A percentile compares a stretch with the other conserved stretches of the same genome.
Conservation (phyloP, 2,797 vertebrate genomes). For the Lutjanus campechanus region DNA sequence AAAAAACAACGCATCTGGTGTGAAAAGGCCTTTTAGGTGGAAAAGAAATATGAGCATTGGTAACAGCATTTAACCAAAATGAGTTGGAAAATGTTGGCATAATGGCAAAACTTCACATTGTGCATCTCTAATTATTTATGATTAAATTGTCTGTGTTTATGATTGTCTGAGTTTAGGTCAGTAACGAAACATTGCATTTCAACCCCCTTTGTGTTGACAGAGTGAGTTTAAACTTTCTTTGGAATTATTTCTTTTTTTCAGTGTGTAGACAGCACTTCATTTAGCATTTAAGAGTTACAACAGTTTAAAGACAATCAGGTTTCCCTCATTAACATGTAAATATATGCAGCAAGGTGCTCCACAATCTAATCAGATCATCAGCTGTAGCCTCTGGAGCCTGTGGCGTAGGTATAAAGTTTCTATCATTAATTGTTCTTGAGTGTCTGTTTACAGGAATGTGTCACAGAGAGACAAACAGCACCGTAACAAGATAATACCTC, state of each 20-base stretch:
- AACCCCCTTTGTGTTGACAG: background rate
- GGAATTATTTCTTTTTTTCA: background rate
- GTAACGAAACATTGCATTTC: background rate
- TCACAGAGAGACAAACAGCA: conserved; percentile 19
- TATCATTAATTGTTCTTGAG: conserved; percentile 23
- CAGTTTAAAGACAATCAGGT: conserved; percentile 8
- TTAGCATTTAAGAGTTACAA: background rate
- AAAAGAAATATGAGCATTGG: too few species aligned
- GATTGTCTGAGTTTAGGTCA: background rate
- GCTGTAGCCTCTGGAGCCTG: conserved; percentile 12
- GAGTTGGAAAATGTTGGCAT: too few species aligned
- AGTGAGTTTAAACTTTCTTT: background rate
- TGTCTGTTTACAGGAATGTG: conserved; percentile 15
- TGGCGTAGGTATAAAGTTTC: conserved; percentile 10
- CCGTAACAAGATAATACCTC: background rate
- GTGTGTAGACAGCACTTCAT: background rate
- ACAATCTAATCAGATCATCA: conserved; percentile 22
- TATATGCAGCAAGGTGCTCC: conserved; percentile 25
- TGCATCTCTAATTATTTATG: background rate
- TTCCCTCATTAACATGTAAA: conserved; percentile 37
- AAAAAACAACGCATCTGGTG: too few species aligned
- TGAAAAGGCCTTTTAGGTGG: too few species aligned
- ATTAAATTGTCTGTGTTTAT: background rate
- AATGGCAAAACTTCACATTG: too few species aligned
- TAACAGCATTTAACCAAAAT: too few species aligned